phyloP scores from a whole-genome alignment of 2,888 invertebrate species.

The Polyploca ridens region DNA sequence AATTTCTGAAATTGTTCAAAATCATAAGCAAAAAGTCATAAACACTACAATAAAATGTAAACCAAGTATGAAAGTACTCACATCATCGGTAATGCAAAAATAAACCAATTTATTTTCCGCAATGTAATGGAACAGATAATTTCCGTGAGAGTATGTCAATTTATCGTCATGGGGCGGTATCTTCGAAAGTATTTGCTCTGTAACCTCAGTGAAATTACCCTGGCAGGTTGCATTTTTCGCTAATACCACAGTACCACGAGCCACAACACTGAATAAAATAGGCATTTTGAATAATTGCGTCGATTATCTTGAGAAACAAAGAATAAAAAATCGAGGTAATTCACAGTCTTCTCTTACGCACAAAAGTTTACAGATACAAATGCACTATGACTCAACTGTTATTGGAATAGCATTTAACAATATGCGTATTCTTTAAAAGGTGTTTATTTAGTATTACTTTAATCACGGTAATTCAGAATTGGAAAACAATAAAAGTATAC shows the following conservation, averaged over 20 bases:
- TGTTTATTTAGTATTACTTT: too few relatives aligned
- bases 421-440: too few relatives aligned
- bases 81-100: slow-evolving; percentile 97
- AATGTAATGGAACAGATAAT: slow-evolving; percentile 96
- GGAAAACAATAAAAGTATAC: too few relatives aligned
- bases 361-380: background rate
- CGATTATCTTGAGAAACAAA: slow-evolving; percentile 37
- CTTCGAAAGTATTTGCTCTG: slow-evolving; percentile 94
- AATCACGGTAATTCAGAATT: too few relatives aligned
- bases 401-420: too few relatives aligned
- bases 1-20: slow-evolving; percentile 89
- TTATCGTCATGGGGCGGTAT: slow-evolving; percentile 96
- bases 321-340: slow-evolving; percentile 11
- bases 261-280: slow-evolving; percentile 94
- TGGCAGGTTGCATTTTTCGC: slow-evolving; percentile 96
- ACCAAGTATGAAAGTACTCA: slow-evolving; percentile 74
- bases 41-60: slow-evolving; percentile 10
- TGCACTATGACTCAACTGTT: background rate
- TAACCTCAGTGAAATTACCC: slow-evolving; percentile 97
- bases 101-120: slow-evolving; percentile 94
- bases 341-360: background rate
- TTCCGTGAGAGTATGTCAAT: slow-evolving; percentile 96
- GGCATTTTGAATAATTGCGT: slow-evolving; percentile 87
- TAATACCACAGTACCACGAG: slow-evolving; percentile 93
- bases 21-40: slow-evolving; percentile 15